phyloP scores from a whole-genome alignment of 1,140 invertebrate genomes.

The Drosophila lacertosa region DNA sequence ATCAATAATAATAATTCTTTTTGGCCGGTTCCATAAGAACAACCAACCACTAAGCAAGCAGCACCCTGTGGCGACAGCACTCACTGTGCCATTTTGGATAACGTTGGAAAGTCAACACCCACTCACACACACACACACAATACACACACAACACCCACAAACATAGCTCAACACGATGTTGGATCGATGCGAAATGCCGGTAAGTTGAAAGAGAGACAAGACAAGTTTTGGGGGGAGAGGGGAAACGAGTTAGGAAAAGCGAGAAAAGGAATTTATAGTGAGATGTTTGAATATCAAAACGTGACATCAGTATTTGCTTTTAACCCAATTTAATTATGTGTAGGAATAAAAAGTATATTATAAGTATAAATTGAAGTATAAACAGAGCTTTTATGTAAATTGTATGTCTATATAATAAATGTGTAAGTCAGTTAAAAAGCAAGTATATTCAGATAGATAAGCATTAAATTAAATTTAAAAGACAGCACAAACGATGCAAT shows the following conservation, averaged over 20 bases:
- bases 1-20: constrained; percentile 42
- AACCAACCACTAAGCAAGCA: constrained; percentile 61
- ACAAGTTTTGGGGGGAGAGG: not conserved
- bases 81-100: constrained; percentile 58
- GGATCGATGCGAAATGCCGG: constrained; percentile 84
- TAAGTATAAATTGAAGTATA: too few species aligned
- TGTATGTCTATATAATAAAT: too few species aligned
- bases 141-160: constrained; percentile 20
- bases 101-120: constrained; percentile 41
- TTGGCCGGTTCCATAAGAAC: constrained; percentile 53
- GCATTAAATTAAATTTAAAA: too few species aligned
- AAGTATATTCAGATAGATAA: too few species aligned
- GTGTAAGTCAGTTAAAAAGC: too few species aligned
- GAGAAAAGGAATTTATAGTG: not conserved
- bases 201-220: constrained; percentile 51
- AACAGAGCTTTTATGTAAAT: too few species aligned
- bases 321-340: too few species aligned
- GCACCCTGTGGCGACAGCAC: constrained; percentile 44
- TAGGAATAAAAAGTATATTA: too few species aligned
- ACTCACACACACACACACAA: constrained; percentile 7
- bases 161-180: constrained; percentile 66
- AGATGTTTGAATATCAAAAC: not conserved
- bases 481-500: too few species aligned
- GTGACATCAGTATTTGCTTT: too few species aligned
- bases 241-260: not conserved